A percentile compares a stretch with the other conserved stretches of the same genome.
These are phyloP conservation scores for Sitta europaea DNA, from an alignment of 2,113 vertebrate genomes.

Conservation along the genomic window DNA sequence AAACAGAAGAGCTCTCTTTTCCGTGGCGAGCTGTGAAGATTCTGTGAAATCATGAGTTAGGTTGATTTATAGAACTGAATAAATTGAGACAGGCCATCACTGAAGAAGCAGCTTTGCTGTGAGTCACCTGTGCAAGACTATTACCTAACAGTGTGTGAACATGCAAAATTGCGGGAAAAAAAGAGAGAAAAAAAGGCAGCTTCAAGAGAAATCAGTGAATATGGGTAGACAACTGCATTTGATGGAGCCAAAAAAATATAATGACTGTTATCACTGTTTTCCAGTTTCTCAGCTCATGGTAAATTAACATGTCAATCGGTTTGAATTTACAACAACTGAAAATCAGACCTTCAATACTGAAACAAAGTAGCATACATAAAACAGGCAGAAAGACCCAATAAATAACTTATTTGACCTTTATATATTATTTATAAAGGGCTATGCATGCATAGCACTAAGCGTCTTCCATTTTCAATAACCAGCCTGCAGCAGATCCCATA, in stretches of 20 bases:
- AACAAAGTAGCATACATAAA: not conserved
- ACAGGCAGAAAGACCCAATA: not conserved
- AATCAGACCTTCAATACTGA: not conserved
- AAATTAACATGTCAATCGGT: not conserved
- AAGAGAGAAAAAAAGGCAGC: not conserved
- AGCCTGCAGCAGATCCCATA: not conserved
- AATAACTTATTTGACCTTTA: conserved; percentile 31
- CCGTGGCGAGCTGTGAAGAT: not conserved
- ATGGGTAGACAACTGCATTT: not conserved
- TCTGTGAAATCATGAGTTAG: not conserved
- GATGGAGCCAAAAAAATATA: not conserved
- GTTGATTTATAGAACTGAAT: not conserved
- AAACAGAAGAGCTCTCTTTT: not conserved
- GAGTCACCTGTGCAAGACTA: not conserved
- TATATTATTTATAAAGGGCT: conserved; percentile 4
- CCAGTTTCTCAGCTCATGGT: not conserved
- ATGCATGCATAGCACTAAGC: not conserved
- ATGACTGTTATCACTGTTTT: not conserved
- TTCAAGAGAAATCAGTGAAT: not conserved
- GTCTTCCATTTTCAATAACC: conserved; percentile 9
- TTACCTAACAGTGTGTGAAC: not conserved
- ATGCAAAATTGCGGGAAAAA: not conserved
- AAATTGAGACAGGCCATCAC: not conserved
- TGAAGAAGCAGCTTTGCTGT: not conserved
- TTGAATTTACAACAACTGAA: conserved; percentile 2